Conservation (phyloP, 1,140 invertebrate genomes). For the Drosophila sp. region DNA sequence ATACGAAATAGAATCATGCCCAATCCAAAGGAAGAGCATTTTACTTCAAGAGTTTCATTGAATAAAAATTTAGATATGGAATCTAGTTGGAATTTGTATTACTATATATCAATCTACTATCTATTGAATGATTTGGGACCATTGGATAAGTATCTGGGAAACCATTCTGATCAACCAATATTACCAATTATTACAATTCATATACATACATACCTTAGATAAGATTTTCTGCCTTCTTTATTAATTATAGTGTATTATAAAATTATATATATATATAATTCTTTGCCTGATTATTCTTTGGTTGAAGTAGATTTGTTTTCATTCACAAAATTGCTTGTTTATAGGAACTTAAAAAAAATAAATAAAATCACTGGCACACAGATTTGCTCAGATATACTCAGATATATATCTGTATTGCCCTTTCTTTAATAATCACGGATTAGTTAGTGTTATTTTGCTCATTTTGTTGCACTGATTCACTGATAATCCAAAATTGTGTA, state of each 20-base stretch:
- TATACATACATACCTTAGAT: background rate
- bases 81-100: too few species aligned
- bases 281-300: background rate
- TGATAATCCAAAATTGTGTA: conserved; percentile 63
- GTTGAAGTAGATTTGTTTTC: conserved; percentile 11
- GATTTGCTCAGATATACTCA: background rate
- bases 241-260: background rate
- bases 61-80: too few species aligned
- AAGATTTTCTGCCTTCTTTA: background rate
- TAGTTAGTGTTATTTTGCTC: conserved; percentile 4
- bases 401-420: too few species aligned
- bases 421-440: background rate
- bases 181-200: too few species aligned
- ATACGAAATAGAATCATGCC: too few species aligned
- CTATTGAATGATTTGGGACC: too few species aligned
- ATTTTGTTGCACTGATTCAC: conserved; percentile 40
- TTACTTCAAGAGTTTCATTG: too few species aligned
- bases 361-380: background rate
- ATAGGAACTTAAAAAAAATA: conserved; percentile 4
- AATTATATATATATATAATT: background rate
- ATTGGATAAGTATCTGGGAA: too few species aligned
- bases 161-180: too few species aligned
- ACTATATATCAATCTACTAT: too few species aligned
- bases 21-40: too few species aligned
- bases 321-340: conserved; percentile 6